Conservation (phyloP, 2,113 vertebrate species). For the Suricata suricatta region DNA sequence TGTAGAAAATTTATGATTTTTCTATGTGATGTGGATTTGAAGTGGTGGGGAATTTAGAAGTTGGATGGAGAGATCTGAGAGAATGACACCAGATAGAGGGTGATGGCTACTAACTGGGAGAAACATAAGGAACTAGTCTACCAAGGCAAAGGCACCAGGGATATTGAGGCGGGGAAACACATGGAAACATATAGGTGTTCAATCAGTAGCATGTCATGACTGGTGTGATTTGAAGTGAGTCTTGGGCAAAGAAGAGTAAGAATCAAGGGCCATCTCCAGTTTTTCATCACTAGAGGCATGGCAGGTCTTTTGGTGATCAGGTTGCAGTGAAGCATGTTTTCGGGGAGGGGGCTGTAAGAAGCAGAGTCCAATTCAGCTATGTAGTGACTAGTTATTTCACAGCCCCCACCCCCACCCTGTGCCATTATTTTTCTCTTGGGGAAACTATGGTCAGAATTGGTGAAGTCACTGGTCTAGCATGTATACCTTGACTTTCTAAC, state of each 20-base stretch:
- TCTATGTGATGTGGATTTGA: neutral
- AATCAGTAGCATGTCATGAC: neutral
- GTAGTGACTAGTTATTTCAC: neutral
- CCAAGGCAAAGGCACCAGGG: neutral
- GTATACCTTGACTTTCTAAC: conserved; percentile 4
- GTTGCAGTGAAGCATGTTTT: neutral
- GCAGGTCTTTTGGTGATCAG: too few relatives aligned
- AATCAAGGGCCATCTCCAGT: neutral
- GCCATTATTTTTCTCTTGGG: neutral
- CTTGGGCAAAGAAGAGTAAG: neutral
- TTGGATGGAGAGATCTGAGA: neutral
- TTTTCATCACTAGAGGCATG: neutral
- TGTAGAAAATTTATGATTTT: neutral
- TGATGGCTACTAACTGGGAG: neutral
- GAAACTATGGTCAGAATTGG: neutral
- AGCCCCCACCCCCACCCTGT: too few relatives aligned
- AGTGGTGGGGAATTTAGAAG: neutral
- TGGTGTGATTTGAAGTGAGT: neutral
- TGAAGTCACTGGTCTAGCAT: neutral
- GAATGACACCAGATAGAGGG: neutral
- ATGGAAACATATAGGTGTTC: neutral
- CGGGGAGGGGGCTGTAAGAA: neutral
- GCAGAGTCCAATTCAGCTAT: too few relatives aligned
- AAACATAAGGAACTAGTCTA: neutral
- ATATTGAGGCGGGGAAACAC: neutral